Evolutionary conservation across 1,140 invertebrate genomes (phyloP).

Genomic region (Ips typographus): DNA sequence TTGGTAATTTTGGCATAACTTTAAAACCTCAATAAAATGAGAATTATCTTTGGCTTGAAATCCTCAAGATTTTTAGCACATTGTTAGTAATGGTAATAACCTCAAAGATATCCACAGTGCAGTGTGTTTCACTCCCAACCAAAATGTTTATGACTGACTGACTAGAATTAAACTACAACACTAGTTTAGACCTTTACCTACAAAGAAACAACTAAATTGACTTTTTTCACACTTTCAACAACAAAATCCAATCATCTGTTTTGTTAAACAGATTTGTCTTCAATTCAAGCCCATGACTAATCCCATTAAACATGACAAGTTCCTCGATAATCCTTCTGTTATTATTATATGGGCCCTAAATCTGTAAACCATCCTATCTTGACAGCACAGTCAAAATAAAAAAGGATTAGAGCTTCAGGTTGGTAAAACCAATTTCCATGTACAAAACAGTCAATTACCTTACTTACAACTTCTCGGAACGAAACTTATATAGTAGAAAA

Average conservation of each 20-base stretch:
- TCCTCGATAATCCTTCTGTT: neutral
- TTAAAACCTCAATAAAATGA: too few relatives aligned
- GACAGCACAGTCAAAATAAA: slow-evolving; percentile 3
- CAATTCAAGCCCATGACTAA: too few relatives aligned
- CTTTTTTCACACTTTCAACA: neutral
- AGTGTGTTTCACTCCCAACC: too few relatives aligned
- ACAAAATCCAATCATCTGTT: neutral
- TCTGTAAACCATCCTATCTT: neutral
- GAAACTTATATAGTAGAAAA: neutral
- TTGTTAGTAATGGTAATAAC: too few relatives aligned
- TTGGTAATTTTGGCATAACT: too few relatives aligned
- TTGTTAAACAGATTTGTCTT: neutral
- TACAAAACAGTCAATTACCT: neutral
- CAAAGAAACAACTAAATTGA: neutral
- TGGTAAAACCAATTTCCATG: slow-evolving; percentile 1
- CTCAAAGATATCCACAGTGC: too few relatives aligned
- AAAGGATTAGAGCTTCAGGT: neutral
- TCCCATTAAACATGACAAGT: neutral
- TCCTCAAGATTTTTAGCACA: too few relatives aligned
- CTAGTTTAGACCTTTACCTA: neutral
- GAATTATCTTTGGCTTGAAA: too few relatives aligned
- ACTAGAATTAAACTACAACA: too few relatives aligned
- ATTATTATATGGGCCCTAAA: neutral
- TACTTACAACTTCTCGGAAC: neutral
- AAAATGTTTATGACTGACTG: too few relatives aligned